Conservation (phyloP, 2,113 vertebrate species). For the Thunnus thynnus region DNA sequence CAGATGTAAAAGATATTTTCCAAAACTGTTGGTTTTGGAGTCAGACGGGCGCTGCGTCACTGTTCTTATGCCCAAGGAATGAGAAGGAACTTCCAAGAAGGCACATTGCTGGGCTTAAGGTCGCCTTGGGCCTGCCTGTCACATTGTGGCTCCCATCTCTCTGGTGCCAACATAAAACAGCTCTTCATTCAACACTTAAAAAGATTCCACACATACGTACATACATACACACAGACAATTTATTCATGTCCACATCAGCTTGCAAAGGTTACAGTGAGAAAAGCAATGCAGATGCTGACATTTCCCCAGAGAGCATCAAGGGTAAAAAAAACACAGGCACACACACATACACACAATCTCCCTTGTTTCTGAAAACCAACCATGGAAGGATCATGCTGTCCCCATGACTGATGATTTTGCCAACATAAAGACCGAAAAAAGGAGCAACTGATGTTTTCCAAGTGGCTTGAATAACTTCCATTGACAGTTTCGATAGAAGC, state of each 20-base stretch:
- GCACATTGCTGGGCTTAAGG: constrained; percentile 52
- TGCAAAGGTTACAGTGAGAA: constrained; percentile 44
- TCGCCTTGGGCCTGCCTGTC: constrained; percentile 58
- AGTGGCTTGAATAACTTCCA: constrained; percentile 71
- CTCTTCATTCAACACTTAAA: constrained; percentile 50
- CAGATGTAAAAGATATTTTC: constrained; percentile 58
- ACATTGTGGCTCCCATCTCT: constrained; percentile 55
- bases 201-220: constrained; percentile 14
- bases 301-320: constrained; percentile 33
- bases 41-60: background rate
- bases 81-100: constrained; percentile 64
- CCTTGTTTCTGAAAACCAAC: constrained; percentile 49
- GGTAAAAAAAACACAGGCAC: constrained; percentile 15
- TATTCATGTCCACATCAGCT: constrained; percentile 36
- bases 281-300: constrained; percentile 47
- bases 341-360: constrained; percentile 26
- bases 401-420: constrained; percentile 52
- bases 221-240: constrained; percentile 4
- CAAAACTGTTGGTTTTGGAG: constrained; percentile 69
- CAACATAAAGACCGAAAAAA: constrained; percentile 59
- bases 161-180: constrained; percentile 52
- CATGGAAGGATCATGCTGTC: constrained; percentile 50
- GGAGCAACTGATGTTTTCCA: constrained; percentile 65
- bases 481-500: constrained; percentile 66
- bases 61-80: constrained; percentile 58